phyloP scores from a whole-genome alignment of 1,140 invertebrate genomes.

The Coelopa frigida region DNA sequence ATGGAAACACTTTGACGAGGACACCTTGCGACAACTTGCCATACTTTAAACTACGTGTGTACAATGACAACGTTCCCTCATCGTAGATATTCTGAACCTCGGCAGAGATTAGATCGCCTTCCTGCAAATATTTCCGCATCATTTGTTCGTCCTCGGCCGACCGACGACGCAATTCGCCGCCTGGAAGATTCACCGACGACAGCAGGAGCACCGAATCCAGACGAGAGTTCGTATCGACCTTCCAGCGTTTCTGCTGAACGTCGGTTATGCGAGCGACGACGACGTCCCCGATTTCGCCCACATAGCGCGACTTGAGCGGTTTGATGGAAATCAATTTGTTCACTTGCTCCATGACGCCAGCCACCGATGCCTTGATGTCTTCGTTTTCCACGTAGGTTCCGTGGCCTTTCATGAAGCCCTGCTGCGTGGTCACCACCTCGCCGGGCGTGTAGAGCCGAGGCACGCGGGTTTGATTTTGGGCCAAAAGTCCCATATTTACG shows the following conservation, averaged over 20 bases:
- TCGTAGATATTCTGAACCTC: conserved; percentile 88
- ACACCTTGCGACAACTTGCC: conserved; percentile 88
- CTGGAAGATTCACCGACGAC: conserved; percentile 93
- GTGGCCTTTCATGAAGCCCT: conserved; percentile 92
- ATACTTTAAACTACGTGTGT: conserved; percentile 95
- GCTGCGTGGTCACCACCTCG: conserved; percentile 71
- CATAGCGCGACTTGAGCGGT: conserved; percentile 82
- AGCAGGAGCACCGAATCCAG: conserved; percentile 82
- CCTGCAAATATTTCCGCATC: conserved; percentile 91
- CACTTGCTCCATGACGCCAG: conserved; percentile 87
- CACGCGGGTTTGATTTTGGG: conserved; percentile 50
- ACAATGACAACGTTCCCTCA: conserved; percentile 87
- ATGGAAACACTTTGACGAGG: conserved; percentile 84
- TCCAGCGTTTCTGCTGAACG: conserved; percentile 39
- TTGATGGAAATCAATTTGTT: conserved; percentile 90
- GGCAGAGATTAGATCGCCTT: conserved; percentile 95
- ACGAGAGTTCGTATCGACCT: conserved; percentile 84
- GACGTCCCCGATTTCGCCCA: conserved; percentile 95
- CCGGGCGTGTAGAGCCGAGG: conserved; percentile 76
- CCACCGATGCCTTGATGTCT: conserved; percentile 81
- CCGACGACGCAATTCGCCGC: conserved; percentile 73
- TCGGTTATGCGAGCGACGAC: conserved; percentile 90
- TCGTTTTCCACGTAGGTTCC: conserved; percentile 86
- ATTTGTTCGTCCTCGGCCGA: conserved; percentile 95
- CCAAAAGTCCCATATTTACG: conserved; percentile 51